Percentiles rank a stretch among this genome's conserved stretches.
These are phyloP conservation scores for Siniperca scherzeri DNA, from an alignment of 2,797 vertebrate species.

Conservation along the genomic window DNA sequence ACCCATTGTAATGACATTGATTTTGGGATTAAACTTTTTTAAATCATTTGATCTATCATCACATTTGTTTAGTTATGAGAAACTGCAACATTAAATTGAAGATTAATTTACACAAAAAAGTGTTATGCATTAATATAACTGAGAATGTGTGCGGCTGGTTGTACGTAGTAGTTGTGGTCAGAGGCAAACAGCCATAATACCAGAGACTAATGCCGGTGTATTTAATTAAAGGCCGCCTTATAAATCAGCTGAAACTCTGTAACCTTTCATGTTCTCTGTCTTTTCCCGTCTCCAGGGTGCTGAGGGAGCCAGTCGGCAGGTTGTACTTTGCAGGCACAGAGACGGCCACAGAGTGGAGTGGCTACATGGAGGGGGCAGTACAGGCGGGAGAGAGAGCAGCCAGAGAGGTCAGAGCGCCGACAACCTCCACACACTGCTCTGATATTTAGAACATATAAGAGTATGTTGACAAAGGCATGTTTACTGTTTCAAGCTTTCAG, in stretches of 20 bases:
- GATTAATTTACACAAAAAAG: background rate
- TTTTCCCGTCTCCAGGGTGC: conserved; percentile 83
- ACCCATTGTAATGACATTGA: background rate
- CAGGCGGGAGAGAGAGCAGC: conserved; percentile 96
- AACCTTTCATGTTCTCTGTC: background rate
- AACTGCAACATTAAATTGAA: background rate
- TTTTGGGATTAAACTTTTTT: background rate
- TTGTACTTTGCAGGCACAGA: conserved; percentile 97
- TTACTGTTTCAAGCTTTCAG: background rate
- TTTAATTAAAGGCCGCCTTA: background rate
- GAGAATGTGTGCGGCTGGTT: background rate
- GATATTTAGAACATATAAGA: background rate
- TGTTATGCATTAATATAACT: background rate
- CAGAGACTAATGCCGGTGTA: background rate
- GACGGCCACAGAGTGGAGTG: conserved; percentile 97
- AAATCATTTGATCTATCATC: background rate
- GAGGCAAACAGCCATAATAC: background rate
- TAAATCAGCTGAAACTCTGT: background rate
- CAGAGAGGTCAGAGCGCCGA: conserved; percentile 89
- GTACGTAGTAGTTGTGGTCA: background rate
- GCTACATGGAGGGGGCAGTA: conserved; percentile 98
- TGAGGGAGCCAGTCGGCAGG: conserved; percentile 91
- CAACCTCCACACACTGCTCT: background rate
- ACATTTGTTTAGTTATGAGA: background rate
- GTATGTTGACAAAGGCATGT: background rate